phyloP scores from a whole-genome alignment of 2,888 invertebrate genomes.

The Protophormia terraenovae region DNA sequence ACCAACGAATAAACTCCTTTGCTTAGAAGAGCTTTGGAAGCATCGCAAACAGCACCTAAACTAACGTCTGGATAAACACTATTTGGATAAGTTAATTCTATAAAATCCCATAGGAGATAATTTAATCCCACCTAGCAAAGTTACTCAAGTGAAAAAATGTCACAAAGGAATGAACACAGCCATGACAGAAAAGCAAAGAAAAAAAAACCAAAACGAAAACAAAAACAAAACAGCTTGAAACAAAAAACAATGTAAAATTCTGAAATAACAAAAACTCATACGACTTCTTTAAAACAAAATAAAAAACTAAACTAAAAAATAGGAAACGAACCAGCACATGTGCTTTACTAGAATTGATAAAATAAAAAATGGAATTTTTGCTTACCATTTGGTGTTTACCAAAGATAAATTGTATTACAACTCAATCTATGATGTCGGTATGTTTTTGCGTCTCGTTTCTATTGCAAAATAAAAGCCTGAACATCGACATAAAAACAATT shows the following conservation, averaged over 20 bases:
- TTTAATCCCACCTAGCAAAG: slow-evolving; percentile 80
- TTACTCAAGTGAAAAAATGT: slow-evolving; percentile 80
- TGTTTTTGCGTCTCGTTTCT: neutral
- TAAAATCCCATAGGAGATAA: slow-evolving; percentile 79
- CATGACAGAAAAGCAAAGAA: slow-evolving; percentile 66
- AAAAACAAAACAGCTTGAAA: neutral
- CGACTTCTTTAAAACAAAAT: neutral
- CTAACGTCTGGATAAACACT: slow-evolving; percentile 62
- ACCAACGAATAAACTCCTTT: slow-evolving; percentile 40
- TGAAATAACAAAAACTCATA: slow-evolving; percentile 1
- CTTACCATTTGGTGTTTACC: slow-evolving; percentile 60
- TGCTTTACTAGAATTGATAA: slow-evolving; percentile 52
- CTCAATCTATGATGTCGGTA: slow-evolving; percentile 14
- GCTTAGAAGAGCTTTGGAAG: slow-evolving; percentile 28
- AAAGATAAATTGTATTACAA: slow-evolving; percentile 49
- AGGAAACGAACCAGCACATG: slow-evolving; percentile 42
- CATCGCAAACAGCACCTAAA: slow-evolving; percentile 48
- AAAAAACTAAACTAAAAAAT: neutral
- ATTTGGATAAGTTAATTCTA: slow-evolving; percentile 75
- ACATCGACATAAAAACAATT: neutral
- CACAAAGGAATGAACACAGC: slow-evolving; percentile 73
- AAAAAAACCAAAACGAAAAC: slow-evolving; percentile 15
- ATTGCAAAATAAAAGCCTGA: neutral
- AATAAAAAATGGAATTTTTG: slow-evolving; percentile 43
- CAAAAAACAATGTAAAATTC: slow-evolving; percentile 16